Base-by-base conservation (phyloP, 2,888 invertebrate species). In the Vandiemenella viatica region DNA sequence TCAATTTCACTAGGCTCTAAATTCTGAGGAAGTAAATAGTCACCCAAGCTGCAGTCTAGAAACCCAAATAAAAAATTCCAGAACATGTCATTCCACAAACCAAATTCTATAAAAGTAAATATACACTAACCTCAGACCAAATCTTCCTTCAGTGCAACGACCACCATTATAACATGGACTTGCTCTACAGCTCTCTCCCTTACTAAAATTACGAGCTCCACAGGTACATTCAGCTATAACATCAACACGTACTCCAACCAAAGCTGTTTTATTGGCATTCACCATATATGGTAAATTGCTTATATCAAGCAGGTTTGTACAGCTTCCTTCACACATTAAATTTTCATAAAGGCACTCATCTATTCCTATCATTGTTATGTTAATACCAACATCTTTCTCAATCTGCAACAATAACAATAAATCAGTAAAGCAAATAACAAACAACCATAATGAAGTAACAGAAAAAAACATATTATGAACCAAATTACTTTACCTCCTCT, bases 291-390 rank as follows among this genome's bases (percentile, higher is more conserved):
- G 91, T 55, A 89, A 71, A 58, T 83, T 81, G 64, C 87, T 89
- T 58, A 89, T 89, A 62, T 89, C 88, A 55, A 96, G 72, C 16
- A 82, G 79, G 67, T 96, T 96, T 18, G 92, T 91, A 67, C 96
- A 97, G 48, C 95, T 93, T 10, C 92, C 92, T 69, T 93, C 92
- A 66, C 92, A 93, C 77, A 87, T 86, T 65, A 87, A 84, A 64
- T 91, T 91, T 72, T 93, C 92, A 65, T 91, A 89, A 53, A 92
- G 73, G 65, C 92, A 93, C 70, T 93, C 92, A 61, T 93, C 96
- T 58, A 98, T 95, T 54, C 95, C 95, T 16, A 97, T 93, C 93
- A 95, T 93, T 13, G 90, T 90, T 51, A 96, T 91, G 63, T 90
- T 91, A 53, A 95, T 87, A 40, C 92, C 93, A n/a, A 95, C 88